Percentiles rank a stretch among this genome's conserved stretches.
Evolutionary conservation across 2,113 vertebrate species (phyloP).

Genomic region (Tragelaphus scriptus): DNA sequence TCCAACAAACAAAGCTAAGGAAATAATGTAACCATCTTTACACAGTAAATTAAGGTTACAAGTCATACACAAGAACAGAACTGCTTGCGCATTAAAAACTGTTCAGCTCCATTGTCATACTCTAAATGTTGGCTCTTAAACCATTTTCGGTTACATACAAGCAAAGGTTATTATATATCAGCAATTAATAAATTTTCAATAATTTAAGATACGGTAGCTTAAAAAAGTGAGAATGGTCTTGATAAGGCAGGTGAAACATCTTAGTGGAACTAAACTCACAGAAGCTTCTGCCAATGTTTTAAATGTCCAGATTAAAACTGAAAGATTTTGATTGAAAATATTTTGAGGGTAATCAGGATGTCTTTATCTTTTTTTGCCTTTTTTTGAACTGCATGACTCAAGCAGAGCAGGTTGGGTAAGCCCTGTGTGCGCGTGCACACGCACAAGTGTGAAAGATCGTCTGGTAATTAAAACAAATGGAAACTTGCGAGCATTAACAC

Average conservation of each 20-base stretch:
- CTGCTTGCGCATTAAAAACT: constrained; percentile 98
- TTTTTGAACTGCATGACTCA: constrained; percentile 72
- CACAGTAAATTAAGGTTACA: constrained; percentile 99
- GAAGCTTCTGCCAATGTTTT: constrained; percentile 79
- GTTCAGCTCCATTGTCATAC: constrained; percentile 94
- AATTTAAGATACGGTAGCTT: constrained; percentile 93
- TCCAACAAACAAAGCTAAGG: constrained; percentile 97
- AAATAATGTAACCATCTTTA: constrained; percentile 99
- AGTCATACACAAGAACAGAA: constrained; percentile 99
- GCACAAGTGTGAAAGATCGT: constrained; percentile 24
- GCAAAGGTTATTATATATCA: constrained; percentile 94
- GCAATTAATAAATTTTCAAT: constrained; percentile 96
- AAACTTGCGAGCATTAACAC: constrained; percentile 81
- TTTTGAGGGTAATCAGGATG: constrained; percentile 71
- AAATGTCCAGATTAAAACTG: constrained; percentile 70
- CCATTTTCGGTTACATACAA: constrained; percentile 95
- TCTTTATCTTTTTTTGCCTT: constrained; percentile 38
- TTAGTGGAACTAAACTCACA: constrained; percentile 83
- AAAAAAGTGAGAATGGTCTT: constrained; percentile 90
- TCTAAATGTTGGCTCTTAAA: constrained; percentile 95
- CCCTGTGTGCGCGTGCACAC: constrained; percentile 52
- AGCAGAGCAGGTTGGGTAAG: constrained; percentile 79
- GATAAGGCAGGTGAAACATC: constrained; percentile 95
- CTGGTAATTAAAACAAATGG: constrained; percentile 66
- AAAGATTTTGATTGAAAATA: constrained; percentile 73